Conservation (phyloP, 23 tunicate species). For the Trididemnum clinides region DNA sequence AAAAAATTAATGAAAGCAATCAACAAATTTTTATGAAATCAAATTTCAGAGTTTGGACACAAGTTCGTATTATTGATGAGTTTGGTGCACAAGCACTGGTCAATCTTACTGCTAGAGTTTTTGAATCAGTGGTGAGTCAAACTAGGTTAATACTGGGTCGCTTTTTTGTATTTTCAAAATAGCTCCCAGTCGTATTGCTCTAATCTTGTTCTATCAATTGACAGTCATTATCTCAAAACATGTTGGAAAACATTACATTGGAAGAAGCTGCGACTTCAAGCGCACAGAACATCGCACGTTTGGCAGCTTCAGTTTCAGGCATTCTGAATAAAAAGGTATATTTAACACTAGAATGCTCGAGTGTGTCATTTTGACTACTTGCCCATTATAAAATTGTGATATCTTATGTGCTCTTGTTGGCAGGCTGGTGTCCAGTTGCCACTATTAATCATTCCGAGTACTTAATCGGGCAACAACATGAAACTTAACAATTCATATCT, state of each 20-base stretch:
- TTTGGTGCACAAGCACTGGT: slow-evolving; percentile 63
- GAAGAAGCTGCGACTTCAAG: slow-evolving; percentile 18
- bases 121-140: slow-evolving; percentile 53
- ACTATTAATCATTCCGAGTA: too few species aligned
- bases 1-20: too few species aligned
- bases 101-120: slow-evolving; percentile 40
- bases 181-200: too few species aligned
- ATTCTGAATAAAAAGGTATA: slow-evolving; percentile 21
- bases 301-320: slow-evolving; percentile 23
- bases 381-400: not conserved
- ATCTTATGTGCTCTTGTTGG: too few species aligned
- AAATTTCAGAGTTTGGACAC: slow-evolving; percentile 66
- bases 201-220: not conserved
- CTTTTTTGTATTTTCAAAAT: too few species aligned
- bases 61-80: slow-evolving; percentile 63
- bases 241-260: slow-evolving; percentile 17
- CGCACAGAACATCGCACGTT: slow-evolving; percentile 38
- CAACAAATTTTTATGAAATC: too few species aligned
- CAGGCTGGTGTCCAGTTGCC: too few species aligned
- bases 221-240: not conserved
- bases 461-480: too few species aligned
- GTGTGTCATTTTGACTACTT: not conserved
- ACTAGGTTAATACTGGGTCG: too few species aligned
- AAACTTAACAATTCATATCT: too few species aligned
- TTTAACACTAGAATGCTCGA: not conserved